Percentiles rank a stretch among this genome's conserved stretches.
Conservation (phyloP, 2,113 vertebrate species). For the Polyodon spathula region DNA sequence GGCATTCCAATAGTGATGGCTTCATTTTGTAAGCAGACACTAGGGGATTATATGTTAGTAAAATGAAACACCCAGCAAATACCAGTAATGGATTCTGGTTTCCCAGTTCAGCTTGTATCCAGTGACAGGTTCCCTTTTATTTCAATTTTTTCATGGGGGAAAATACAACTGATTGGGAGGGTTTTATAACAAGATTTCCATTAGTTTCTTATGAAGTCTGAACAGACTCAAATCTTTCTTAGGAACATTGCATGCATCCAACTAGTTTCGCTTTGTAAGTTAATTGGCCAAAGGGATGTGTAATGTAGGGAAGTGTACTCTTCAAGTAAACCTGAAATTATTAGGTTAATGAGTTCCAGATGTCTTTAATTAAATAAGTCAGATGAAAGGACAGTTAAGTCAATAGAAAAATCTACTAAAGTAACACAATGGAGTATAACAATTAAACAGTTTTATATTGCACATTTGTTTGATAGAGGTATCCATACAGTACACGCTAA, state of each 20-base stretch:
- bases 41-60: background rate
- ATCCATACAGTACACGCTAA: too few relatives aligned
- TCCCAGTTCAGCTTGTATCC: too few relatives aligned
- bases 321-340: conserved; percentile 15
- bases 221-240: conserved; percentile 18
- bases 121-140: too few relatives aligned
- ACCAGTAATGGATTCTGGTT: too few relatives aligned
- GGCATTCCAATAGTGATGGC: background rate
- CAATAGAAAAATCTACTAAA: background rate
- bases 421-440: too few relatives aligned
- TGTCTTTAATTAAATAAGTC: conserved; percentile 18
- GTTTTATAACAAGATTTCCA: conserved; percentile 17
- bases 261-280: conserved; percentile 22
- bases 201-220: conserved; percentile 19
- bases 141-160: too few relatives aligned
- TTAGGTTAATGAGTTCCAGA: conserved; percentile 27
- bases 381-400: conserved; percentile 1
- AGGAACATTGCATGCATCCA: conserved; percentile 12
- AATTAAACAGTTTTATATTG: too few relatives aligned
- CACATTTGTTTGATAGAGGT: too few relatives aligned
- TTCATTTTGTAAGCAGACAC: background rate
- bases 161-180: background rate
- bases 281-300: conserved; percentile 13
- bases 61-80: too few relatives aligned
- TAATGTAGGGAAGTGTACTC: conserved; percentile 5